Evolutionary conservation across 2,797 vertebrate genomes (phyloP).

Genomic region (Ctenopoma multispine): DNA sequence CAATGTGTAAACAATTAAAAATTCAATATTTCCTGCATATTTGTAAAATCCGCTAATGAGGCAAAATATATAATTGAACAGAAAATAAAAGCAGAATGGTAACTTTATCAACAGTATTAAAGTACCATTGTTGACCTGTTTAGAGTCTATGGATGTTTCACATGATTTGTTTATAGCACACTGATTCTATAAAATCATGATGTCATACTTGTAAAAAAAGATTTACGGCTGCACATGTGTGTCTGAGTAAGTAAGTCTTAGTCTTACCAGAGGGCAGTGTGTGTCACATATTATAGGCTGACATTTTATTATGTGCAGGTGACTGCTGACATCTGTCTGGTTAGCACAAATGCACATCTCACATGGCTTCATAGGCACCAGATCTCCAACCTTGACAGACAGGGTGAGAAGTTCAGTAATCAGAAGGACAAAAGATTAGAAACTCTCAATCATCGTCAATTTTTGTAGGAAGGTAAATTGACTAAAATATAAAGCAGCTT

Average conservation of each 20-base stretch:
- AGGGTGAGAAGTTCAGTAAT: not conserved
- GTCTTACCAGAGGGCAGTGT: constrained; percentile 83
- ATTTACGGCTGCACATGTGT: not conserved
- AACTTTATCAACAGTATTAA: no score
- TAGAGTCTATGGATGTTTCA: no score
- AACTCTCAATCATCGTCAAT: no score
- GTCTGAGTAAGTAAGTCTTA: constrained; percentile 50
- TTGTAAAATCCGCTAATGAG: no score
- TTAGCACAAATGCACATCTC: constrained; percentile 81
- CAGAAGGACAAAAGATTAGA: not conserved
- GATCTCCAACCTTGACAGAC: constrained; percentile 81
- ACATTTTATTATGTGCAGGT: constrained; percentile 79
- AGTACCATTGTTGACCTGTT: no score
- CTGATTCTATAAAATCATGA: not conserved
- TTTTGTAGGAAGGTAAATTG: no score
- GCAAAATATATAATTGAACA: no score
- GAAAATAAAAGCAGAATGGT: no score
- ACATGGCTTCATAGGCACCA: constrained; percentile 82
- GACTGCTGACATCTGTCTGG: constrained; percentile 36
- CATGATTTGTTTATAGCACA: no score
- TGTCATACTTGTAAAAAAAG: not conserved
- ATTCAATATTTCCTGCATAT: no score
- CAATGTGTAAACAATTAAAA: no score
- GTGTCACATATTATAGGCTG: constrained; percentile 74
- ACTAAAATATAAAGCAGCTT: no score